Base-by-base conservation (phyloP, 1,140 invertebrate genomes). In the Pachypsylla venusta region DNA sequence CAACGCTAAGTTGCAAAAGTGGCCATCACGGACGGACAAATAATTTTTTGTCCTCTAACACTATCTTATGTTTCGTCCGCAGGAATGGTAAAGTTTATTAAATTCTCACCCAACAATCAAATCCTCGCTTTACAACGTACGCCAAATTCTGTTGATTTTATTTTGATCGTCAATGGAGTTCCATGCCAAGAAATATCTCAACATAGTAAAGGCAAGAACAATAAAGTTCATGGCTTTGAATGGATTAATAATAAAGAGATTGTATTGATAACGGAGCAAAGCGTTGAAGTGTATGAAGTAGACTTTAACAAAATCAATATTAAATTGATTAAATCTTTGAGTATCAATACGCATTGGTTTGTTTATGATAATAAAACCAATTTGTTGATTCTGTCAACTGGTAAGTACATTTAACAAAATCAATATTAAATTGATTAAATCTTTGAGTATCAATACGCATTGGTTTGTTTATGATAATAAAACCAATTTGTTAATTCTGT, bases 201-300 rank as follows among this genome's bases (percentile, higher is more conserved):
- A 48, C 42, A 48, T 19, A 48, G 42, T 22, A 48, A 48, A 19
- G 42, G 42, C 4, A 48, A 48, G n/a, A 48, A 48, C 22, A 48
- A 48, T 22, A 48, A 48, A 19, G 22, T 48, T 22, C 22, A 48
- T 19, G 42, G 42, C 4, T 48, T 48, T 48, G 42, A 48, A n/a
- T 48, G 42, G 42, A 22, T 48, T 3, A 48, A 48, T n/a, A 48
- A 48, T n/a, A 48, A 48, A 19, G 42, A 48, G 42, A 48, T 48
- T 48, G 42, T 48, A 4, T 48, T 48, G 7, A 48, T 48, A n/a
- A 48, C 42, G n/a, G 42, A 48, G 16, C 42, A 48, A 19, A 48
- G 42, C 22, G n/a, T 48, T 5, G 42, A 48, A 22, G 22, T 48
- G 22, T 48, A 48, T 19, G 42, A 48, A 19, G 22, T 48, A 19